Evolutionary conservation across 2,888 invertebrate genomes (phyloP).

Genomic region (Ennomos quercinarius): DNA sequence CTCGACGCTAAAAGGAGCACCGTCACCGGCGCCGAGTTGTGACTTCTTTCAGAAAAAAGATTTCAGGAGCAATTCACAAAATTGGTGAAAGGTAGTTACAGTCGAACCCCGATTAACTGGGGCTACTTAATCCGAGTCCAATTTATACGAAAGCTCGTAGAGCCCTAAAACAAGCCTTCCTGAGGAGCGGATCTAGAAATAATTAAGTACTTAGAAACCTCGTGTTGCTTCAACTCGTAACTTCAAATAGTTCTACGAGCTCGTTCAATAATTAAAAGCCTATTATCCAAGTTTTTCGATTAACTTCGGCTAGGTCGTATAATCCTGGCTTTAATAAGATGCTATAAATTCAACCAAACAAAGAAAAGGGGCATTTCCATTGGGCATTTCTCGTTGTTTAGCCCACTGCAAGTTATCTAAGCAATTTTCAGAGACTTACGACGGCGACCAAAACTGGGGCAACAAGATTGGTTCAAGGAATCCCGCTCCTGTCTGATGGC

Average conservation of each 20-base stretch:
- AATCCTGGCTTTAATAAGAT: conserved; percentile 12
- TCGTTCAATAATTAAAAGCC: conserved; percentile 27
- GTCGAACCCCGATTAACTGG: conserved; percentile 25
- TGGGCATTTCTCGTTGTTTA: conserved; percentile 2
- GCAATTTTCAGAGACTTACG: conserved; percentile 7
- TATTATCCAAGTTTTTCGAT: conserved; percentile 30
- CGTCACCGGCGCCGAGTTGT: neutral
- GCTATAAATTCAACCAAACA: conserved; percentile 17
- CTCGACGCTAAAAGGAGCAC: neutral
- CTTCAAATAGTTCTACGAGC: conserved; percentile 26
- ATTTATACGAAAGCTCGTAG: conserved; percentile 29
- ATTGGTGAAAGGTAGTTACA: conserved; percentile 28
- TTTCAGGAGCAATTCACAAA: conserved; percentile 19
- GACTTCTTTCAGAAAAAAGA: conserved; percentile 16
- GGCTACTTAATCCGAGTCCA: conserved; percentile 28
- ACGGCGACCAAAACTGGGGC: neutral
- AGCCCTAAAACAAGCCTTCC: conserved; percentile 20
- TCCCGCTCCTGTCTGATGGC: neutral
- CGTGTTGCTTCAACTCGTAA: conserved; percentile 20
- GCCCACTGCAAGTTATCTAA: conserved; percentile 5
- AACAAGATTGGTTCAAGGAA: conserved; percentile 10
- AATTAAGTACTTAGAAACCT: conserved; percentile 24
- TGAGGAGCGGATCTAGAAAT: conserved; percentile 21
- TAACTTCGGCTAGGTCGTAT: conserved; percentile 9
- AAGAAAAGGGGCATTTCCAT: conserved; percentile 8